Evolutionary conservation across 2,888 invertebrate genomes (phyloP), one percentile per base, ranked within the genome.

Genomic region (Parnassius orleans): DNA sequence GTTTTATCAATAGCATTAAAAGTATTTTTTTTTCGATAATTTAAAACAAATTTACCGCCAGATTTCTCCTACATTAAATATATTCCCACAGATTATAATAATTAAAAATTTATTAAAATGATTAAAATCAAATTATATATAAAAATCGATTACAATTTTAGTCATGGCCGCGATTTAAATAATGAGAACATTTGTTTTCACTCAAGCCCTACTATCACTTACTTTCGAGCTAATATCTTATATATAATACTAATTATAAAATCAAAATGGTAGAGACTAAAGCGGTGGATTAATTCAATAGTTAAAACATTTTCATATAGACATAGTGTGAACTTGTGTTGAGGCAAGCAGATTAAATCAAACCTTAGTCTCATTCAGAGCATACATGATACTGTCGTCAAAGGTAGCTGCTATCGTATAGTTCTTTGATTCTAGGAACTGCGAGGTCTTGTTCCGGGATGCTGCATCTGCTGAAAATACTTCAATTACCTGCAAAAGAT

Each of bases 361-460:
- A 15, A 57, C 42, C 43, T 57, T 42, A 7, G 57, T 24, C 11
- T 68, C 65, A 2, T 68, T 69, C 43, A 84, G 81, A 1, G 79
- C 72, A 67, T 80, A 90, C 79, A 91, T 80, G 61, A 87, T 65
- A 53, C 83, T 80, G 12, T 82, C 79, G 0, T 73, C 70, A 71
- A 81, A 86, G 1, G 69, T 64, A 0, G 84, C 88, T 0, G 87
- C 87, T 0, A 89, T 74, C 0, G 83, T 81, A 77, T 91, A 91
- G 78, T 87, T 88, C 76, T 83, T 81, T 0, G 79, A 70, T 0
- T 69, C 64, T 1, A 91, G 79, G 67, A 81, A 83, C 0, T 75
- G 61, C 0, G 81, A 81, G 0, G 89, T 88, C 42, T 77, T 73
- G 73, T 87, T 85, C 7, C 83, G 76, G 0, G 74, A 73, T 1